phyloP scores from a whole-genome alignment of 2,797 vertebrate genomes.

The Steatocranus sp. region DNA sequence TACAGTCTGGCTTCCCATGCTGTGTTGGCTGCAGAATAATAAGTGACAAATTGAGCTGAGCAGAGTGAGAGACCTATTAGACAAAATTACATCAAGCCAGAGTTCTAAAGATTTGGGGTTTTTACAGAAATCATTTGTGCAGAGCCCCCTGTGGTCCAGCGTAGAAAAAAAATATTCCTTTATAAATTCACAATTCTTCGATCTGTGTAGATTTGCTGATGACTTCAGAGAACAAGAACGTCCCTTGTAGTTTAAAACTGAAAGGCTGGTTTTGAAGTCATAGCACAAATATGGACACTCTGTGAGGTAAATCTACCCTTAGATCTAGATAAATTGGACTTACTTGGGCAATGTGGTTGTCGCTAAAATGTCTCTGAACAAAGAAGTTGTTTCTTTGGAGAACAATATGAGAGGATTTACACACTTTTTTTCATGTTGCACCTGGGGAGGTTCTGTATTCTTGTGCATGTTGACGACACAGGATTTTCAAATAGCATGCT shows the following conservation, averaged over 20 bases:
- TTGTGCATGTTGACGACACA: background rate
- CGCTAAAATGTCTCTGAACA: background rate
- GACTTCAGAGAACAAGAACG: background rate
- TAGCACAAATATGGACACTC: background rate
- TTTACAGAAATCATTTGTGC: background rate
- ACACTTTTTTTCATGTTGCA: background rate
- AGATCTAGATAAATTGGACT: background rate
- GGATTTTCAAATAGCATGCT: background rate
- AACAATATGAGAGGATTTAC: background rate
- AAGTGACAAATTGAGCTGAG: constrained; percentile 17
- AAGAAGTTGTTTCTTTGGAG: background rate
- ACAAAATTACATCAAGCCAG: background rate
- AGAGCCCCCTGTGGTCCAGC: background rate
- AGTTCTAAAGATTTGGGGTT: background rate
- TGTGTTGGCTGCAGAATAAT: constrained; percentile 16
- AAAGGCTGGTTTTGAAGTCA: background rate
- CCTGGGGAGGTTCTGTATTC: background rate
- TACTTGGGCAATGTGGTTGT: background rate
- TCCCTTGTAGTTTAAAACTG: background rate
- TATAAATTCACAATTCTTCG: background rate
- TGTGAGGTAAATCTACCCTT: background rate
- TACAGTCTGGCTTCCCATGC: background rate
- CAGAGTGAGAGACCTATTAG: background rate
- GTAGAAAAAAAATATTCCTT: background rate
- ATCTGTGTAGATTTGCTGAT: background rate